phyloP scores from a whole-genome alignment of 2,113 vertebrate genomes.

The Psittacula cyanocephala region DNA sequence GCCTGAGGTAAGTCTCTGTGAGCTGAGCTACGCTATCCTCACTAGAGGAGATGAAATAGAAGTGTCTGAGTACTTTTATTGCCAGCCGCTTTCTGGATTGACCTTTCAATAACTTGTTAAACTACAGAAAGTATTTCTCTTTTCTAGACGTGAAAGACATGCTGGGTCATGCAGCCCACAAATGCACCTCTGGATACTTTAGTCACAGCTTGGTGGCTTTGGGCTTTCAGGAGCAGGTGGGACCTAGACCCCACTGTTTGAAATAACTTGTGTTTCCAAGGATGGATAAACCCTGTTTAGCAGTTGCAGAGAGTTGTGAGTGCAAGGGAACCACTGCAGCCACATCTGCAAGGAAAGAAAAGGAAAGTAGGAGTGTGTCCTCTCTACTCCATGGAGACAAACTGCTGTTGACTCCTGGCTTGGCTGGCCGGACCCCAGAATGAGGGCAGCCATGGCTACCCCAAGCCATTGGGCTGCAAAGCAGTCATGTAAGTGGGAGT shows the following conservation, averaged over 20 bases:
- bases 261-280: neutral
- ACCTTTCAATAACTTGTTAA: slow-evolving; percentile 55
- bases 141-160: slow-evolving; percentile 36
- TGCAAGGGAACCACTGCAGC: neutral
- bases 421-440: neutral
- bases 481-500: neutral
- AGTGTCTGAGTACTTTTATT: slow-evolving; percentile 36
- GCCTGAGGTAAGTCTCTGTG: slow-evolving; percentile 40
- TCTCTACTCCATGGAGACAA: neutral
- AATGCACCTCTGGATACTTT: slow-evolving; percentile 7
- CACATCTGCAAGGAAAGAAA: neutral
- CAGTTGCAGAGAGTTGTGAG: neutral
- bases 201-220: neutral
- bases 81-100: slow-evolving; percentile 8
- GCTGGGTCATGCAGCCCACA: neutral
- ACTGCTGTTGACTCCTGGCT: neutral
- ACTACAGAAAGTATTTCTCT: slow-evolving; percentile 27
- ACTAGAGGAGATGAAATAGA: slow-evolving; percentile 32
- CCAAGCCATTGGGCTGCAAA: neutral
- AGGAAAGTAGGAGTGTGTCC: neutral
- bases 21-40: slow-evolving; percentile 20
- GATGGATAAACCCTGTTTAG: neutral
- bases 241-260: neutral
- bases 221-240: neutral
- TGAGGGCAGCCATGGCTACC: neutral